These are phyloP conservation scores for Tiphia femorata DNA, from an alignment of 2,888 invertebrate genomes.

Conservation along the genomic window DNA sequence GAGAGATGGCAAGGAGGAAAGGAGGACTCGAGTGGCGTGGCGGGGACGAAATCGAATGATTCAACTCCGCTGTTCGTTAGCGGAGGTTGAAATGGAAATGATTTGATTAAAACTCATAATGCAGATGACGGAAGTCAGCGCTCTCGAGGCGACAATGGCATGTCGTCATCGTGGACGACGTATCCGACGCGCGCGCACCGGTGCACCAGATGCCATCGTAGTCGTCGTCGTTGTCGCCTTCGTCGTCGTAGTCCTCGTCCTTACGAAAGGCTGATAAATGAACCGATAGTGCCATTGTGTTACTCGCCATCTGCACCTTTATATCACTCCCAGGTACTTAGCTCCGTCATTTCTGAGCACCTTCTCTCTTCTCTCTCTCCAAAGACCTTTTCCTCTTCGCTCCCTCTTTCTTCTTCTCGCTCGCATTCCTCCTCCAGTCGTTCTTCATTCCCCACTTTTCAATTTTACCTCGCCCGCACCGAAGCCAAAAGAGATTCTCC, in stretches of 20 bases:
- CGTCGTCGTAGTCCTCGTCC: constrained; percentile 38
- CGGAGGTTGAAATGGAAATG: constrained; percentile 45
- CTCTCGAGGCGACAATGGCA: constrained; percentile 49
- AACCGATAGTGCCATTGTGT: constrained; percentile 65
- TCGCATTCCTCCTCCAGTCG: neutral
- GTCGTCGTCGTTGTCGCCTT: constrained; percentile 30
- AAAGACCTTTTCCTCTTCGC: constrained; percentile 1
- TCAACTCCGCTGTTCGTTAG: neutral
- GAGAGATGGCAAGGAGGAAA: neutral
- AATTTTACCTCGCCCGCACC: constrained; percentile 4
- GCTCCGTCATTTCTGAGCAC: constrained; percentile 31
- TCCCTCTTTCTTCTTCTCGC: neutral
- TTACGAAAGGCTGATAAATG: constrained; percentile 65
- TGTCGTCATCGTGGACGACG: constrained; percentile 39
- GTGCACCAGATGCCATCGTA: constrained; percentile 25
- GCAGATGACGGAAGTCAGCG: constrained; percentile 56
- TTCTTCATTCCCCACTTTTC: neutral
- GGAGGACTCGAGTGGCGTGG: constrained; percentile 8
- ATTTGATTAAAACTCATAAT: constrained; percentile 66
- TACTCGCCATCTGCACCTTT: constrained; percentile 58
- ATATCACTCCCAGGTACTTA: constrained; percentile 43
- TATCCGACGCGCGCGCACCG: constrained; percentile 34
- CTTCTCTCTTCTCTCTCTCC: constrained; percentile 23
- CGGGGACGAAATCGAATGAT: constrained; percentile 23
- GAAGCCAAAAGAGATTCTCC: no score